phyloP scores from a whole-genome alignment of 2,113 vertebrate genomes.

The Tenrec ecaudatus region DNA sequence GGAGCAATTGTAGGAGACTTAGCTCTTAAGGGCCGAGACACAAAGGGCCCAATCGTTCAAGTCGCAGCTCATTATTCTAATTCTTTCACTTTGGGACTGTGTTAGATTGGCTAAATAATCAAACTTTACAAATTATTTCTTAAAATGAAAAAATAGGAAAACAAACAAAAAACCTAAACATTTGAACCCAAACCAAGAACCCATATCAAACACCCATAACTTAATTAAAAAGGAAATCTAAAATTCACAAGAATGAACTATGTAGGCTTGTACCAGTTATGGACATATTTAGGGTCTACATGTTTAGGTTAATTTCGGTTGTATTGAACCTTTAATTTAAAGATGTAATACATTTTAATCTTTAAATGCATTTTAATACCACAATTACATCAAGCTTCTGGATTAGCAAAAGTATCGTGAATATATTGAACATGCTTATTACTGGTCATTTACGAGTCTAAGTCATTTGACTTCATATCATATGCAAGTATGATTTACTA shows the following conservation, averaged over 20 bases:
- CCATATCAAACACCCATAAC: background rate
- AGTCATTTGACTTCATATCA: background rate
- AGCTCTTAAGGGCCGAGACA: background rate
- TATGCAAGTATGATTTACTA: background rate
- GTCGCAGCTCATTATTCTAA: background rate
- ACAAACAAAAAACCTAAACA: background rate
- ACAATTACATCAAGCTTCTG: background rate
- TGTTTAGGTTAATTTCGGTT: background rate
- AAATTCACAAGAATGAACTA: background rate
- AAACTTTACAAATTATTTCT: background rate
- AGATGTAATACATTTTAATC: background rate
- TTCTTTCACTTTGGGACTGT: background rate
- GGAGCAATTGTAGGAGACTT: background rate
- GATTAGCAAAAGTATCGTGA: background rate
- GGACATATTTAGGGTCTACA: background rate
- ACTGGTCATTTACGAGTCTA: background rate
- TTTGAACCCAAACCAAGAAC: background rate
- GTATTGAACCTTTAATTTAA: background rate
- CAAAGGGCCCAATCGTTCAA: background rate
- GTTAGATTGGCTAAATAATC: background rate
- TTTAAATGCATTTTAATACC: background rate
- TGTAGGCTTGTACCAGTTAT: background rate
- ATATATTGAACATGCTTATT: background rate
- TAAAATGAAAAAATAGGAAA: background rate
- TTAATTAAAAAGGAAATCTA: background rate